Evolutionary conservation across 2,888 invertebrate genomes (phyloP), one percentile per base, ranked within the genome.

Genomic region (Caenorhabditis virilis): DNA sequence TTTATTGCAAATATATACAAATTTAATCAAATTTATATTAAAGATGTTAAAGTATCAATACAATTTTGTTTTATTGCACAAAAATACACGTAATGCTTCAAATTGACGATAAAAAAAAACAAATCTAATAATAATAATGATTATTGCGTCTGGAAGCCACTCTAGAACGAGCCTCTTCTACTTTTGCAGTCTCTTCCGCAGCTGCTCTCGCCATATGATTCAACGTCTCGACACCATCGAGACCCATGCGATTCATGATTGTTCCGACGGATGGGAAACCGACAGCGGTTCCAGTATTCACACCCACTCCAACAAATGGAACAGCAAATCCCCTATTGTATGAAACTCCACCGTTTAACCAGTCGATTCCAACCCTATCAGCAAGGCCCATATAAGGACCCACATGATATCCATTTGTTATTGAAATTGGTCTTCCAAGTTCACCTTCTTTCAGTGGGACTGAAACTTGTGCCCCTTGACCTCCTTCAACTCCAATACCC

Each of bases 321-420:
- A 76, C 64, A 9, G 76, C 71, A 33, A 78, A 60, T 1, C 77
- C 78, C 63, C 62, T 67, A 41, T 74, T 74, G 47, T 64, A 69
- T 0, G 68, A 66, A 7, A 78, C 78, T 48, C 77, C 78, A 18
- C 78, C 78, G 39, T 78, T 77, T 27, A 76, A 48, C 78, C 78
- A 78, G 43, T 78, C 78, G 18, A 78, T 71, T n/a, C 78, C 78
- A 20, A 78, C 74, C 27, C 68, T 53, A 50, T 78, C 78, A 13
- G 78, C 75, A 15, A 74, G 39, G 1, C 78, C 78, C 38, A 78
- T 52, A 56, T 74, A 78, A 5, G 78, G 78, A 3, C 78, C 78
- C 2, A 78, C 77, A 47, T 74, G 71, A 54, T 78, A 78, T 15
- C 76, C 76, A 54, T 72, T 75, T 11, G 78, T 70, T 4, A 74